Base-by-base conservation (phyloP, 2,888 invertebrate species). In the Mythimna lalbum region DNA sequence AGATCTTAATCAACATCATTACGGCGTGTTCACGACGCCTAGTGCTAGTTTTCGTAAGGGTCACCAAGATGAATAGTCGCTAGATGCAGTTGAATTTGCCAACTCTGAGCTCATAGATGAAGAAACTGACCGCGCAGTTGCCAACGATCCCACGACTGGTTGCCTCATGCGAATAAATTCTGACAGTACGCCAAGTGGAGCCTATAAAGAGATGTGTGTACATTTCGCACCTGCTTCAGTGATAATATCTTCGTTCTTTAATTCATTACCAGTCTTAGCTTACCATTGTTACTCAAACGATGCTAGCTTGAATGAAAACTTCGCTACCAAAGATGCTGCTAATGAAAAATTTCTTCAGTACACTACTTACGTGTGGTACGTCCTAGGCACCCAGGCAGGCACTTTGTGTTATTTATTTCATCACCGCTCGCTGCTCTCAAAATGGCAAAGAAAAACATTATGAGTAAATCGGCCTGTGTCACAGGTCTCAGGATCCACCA, bases 91-190 rank as follows among this genome's bases (percentile, higher is more conserved):
- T 57, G 57, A 63, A 62, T 49, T 67, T 63, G 77, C 69, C 76
- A 77, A 80, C 63, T 59, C 74, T 63, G 31, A 79, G 64, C 52
- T 80, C 76, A 36, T 53, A 67, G 80, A 76, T 77, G 76, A 63
- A 63, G 81, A 80, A 77, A 77, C 55, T 56, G 63, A 76, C 36
- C 43, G 60, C 53, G 21, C 23, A 53, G 47, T 69, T 69, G 76
- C 76, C 81, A 77, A 77, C 59, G 43, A 60, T 80, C 76, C 55
- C 81, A 77, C 69, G 70, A 60, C 55, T n/a, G 60, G 55, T 77
- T 77, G 47, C 76, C 50, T 69, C 69, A 76, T 39, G 69, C 55
- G 59, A 62, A 80, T 69, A 50, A 60, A 60, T 61, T 76, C 76
- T 77, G 76, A 60, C 77, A 69, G 52, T 60, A 80, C 27, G 76